A percentile compares a stretch with the other conserved stretches of the same genome.
phyloP scores from a whole-genome alignment of 2,797 vertebrate genomes.

The Coendou prehensilis region DNA sequence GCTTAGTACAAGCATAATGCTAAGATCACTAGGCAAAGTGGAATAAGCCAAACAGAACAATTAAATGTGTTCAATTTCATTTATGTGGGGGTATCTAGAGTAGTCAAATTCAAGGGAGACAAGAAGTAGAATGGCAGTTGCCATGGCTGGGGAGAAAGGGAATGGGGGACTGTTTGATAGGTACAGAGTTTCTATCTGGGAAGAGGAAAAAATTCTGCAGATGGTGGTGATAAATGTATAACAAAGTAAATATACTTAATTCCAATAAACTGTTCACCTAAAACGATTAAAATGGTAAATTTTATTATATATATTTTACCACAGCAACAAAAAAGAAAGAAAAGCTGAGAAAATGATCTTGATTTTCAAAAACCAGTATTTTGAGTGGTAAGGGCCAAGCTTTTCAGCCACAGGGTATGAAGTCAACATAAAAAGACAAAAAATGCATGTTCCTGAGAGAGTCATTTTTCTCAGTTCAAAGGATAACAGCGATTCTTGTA shows the following conservation, averaged over 20 bases:
- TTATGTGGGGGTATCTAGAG: not conserved
- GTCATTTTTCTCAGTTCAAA: slow-evolving; percentile 33
- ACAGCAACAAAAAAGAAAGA: not conserved
- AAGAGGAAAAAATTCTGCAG: not conserved
- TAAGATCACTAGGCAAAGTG: not conserved
- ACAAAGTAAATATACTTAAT: not conserved
- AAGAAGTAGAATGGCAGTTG: not conserved
- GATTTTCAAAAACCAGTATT: slow-evolving; percentile 2
- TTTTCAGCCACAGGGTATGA: not conserved
- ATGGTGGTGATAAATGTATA: not conserved
- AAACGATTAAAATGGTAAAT: not conserved
- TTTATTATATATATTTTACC: not conserved
- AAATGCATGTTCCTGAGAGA: not conserved
- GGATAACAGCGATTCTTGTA: not conserved
- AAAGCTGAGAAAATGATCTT: not conserved
- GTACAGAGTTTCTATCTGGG: not conserved
- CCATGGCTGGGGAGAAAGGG: rapidly evolving
- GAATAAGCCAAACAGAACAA: not conserved
- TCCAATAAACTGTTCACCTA: not conserved
- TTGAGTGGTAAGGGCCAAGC: not conserved
- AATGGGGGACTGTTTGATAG: not conserved
- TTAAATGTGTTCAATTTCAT: not conserved
- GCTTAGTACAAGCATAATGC: not conserved
- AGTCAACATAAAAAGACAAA: not conserved
- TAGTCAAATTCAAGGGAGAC: not conserved